phyloP scores from a whole-genome alignment of 2,888 invertebrate genomes.

The Vanessa cardui region DNA sequence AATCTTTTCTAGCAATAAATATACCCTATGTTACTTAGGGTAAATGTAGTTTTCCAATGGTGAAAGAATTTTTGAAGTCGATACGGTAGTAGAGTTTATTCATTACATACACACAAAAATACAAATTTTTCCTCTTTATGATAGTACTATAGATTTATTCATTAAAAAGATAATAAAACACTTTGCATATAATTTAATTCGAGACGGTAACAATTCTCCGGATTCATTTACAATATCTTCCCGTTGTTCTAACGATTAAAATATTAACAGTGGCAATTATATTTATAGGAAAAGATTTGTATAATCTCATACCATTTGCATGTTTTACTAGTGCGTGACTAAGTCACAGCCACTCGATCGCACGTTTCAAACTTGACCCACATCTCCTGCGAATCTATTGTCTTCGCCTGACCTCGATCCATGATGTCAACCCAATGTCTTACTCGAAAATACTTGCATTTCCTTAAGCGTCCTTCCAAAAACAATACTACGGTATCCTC shows the following conservation, averaged over 20 bases:
- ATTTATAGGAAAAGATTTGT: constrained; percentile 16
- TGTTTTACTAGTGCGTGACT: constrained; percentile 54
- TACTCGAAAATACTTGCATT: constrained; percentile 35
- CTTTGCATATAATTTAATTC: too few species aligned
- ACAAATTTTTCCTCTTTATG: too few species aligned
- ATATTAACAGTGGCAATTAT: not conserved
- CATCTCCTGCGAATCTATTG: constrained; percentile 71
- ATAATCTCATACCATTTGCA: constrained; percentile 33
- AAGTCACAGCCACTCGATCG: constrained; percentile 54
- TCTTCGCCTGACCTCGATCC: constrained; percentile 66
- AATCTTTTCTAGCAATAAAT: too few species aligned
- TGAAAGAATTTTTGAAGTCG: too few species aligned
- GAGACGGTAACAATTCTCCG: not conserved
- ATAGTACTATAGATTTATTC: too few species aligned
- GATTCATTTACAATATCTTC: not conserved
- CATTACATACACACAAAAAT: too few species aligned
- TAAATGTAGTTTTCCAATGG: too few species aligned
- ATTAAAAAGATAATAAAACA: too few species aligned
- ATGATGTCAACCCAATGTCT: constrained; percentile 62
- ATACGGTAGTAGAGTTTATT: too few species aligned
- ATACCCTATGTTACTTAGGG: too few species aligned
- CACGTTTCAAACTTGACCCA: constrained; percentile 75
- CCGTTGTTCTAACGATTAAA: not conserved
- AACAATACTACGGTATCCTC: not conserved
- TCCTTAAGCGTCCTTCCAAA: constrained; percentile 43